A percentile compares a stretch with the other conserved stretches of the same genome.
Conservation (phyloP, 1,140 invertebrate species). For the Pseudachorutes palmiensis region DNA sequence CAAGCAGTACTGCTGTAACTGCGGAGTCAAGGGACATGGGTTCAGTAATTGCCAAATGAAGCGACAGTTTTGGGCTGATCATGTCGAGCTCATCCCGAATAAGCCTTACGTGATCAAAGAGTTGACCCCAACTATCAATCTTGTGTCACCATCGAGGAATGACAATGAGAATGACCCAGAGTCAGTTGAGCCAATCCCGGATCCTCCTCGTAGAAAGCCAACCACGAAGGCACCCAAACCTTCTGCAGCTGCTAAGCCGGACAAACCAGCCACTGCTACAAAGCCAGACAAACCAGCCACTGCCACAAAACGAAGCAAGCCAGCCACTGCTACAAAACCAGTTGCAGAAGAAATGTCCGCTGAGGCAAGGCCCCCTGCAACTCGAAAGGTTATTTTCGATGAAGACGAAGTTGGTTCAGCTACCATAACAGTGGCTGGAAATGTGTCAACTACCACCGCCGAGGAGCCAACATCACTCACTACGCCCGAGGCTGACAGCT, state of each 20-base stretch:
- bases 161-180: no score
- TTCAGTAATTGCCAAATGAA: no score
- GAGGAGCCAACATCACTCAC: no score
- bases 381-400: not conserved
- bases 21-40: not conserved
- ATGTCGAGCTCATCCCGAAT: not conserved
- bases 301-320: not conserved
- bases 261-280: not conserved
- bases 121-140: no score
- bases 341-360: no score
- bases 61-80: no score
- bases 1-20: not conserved
- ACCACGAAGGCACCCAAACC: not conserved
- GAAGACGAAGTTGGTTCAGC: not conserved
- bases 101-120: not conserved
- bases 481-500: no score
- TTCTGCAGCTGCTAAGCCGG: not conserved
- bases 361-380: not conserved
- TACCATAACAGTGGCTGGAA: not conserved
- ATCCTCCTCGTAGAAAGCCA: not conserved
- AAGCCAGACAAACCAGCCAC: not conserved
- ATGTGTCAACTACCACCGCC: no score
- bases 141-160: no score
- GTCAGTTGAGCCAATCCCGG: no score
- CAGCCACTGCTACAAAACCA: no score